These are phyloP conservation scores for Drosophila anceps DNA, from an alignment of 2,888 invertebrate genomes.

Conservation along the genomic window DNA sequence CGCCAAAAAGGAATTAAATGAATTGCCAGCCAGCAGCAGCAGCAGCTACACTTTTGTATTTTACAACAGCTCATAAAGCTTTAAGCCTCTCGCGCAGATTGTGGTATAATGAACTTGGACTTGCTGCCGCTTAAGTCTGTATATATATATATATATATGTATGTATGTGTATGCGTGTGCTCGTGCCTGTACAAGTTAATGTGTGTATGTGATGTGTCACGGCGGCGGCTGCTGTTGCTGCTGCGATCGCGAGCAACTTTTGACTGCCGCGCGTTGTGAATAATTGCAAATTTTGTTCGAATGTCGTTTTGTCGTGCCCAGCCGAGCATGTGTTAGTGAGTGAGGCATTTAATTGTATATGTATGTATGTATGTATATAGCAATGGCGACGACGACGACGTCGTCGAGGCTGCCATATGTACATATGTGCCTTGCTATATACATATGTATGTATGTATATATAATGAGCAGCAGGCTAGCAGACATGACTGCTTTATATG, in stretches of 20 bases:
- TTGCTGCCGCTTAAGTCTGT: slow-evolving; percentile 53
- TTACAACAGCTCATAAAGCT: slow-evolving; percentile 76
- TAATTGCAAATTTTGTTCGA: slow-evolving; percentile 79
- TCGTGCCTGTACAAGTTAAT: slow-evolving; percentile 7
- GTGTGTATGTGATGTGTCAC: slow-evolving; percentile 58
- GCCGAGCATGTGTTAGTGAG: slow-evolving; percentile 48
- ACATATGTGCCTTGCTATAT: slow-evolving; percentile 27
- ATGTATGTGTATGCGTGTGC: slow-evolving; percentile 2
- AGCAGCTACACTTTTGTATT: slow-evolving; percentile 48
- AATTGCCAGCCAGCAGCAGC: slow-evolving; percentile 47
- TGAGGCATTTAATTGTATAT: slow-evolving; percentile 42
- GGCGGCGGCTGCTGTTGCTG: slow-evolving; percentile 48
- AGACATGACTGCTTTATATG: slow-evolving; percentile 68
- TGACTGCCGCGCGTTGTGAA: slow-evolving; percentile 73
- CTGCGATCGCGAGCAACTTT: slow-evolving; percentile 74
- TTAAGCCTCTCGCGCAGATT: slow-evolving; percentile 65
- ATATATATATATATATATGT: too few relatives aligned
- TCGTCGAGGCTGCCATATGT: slow-evolving; percentile 44
- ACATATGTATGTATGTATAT: slow-evolving; percentile 35
- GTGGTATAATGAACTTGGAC: slow-evolving; percentile 71
- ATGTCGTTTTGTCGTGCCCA: slow-evolving; percentile 69
- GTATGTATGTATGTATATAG: slow-evolving; percentile 47
- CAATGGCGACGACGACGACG: slow-evolving; percentile 56
- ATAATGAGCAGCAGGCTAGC: slow-evolving; percentile 60
- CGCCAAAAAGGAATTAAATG: slow-evolving; percentile 67